These are phyloP conservation scores for Sapajus apella DNA, from an alignment of 2,113 vertebrate species.

Conservation along the genomic window DNA sequence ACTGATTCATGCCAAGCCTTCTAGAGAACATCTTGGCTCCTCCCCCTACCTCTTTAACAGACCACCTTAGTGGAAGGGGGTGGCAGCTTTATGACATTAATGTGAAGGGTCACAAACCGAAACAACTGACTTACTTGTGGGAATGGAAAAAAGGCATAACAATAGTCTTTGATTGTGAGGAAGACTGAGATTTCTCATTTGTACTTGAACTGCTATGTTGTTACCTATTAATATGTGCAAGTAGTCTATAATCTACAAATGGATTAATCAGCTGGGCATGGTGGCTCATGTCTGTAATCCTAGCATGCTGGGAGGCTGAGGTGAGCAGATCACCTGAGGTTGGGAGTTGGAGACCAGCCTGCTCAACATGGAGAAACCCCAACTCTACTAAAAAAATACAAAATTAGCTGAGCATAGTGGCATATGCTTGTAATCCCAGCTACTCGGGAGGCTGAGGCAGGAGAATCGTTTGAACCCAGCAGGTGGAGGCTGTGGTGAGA, in stretches of 20 bases:
- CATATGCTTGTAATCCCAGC: too few species aligned
- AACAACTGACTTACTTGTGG: background rate
- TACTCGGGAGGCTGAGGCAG: too few species aligned
- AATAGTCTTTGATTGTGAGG: background rate
- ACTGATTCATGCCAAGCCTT: background rate
- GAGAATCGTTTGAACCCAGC: too few species aligned
- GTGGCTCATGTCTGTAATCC: too few species aligned
- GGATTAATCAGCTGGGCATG: background rate
- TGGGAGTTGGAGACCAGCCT: too few species aligned
- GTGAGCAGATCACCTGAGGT: too few species aligned
- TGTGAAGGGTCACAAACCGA: background rate
- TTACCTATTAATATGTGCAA: background rate
- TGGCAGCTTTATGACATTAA: background rate
- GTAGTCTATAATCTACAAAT: background rate
- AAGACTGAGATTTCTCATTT: constrained; percentile 15
- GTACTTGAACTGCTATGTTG: constrained; percentile 13
- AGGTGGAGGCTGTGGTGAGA: too few species aligned
- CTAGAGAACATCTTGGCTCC: background rate
- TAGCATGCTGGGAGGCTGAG: too few species aligned
- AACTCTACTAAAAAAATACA: too few species aligned
- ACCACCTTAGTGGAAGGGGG: background rate
- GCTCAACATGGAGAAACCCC: too few species aligned
- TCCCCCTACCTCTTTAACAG: background rate
- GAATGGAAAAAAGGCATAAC: background rate
- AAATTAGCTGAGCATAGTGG: too few species aligned